Evolutionary conservation across 2,113 vertebrate genomes (phyloP).

Genomic region (Pygoscelis antarcticus): DNA sequence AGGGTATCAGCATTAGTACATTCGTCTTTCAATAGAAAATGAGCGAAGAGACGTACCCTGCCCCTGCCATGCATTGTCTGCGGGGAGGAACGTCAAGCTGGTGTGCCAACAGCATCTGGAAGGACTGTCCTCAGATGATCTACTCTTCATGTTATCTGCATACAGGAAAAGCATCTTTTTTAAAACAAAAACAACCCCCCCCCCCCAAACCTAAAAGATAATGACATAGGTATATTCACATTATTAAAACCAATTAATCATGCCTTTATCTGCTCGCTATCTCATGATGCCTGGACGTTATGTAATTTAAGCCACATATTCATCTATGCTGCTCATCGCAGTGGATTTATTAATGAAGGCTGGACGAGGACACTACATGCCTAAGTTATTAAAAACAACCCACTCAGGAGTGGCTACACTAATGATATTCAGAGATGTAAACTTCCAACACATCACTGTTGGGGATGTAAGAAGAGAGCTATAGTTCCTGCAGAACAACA

Average conservation of each 20-base stretch:
- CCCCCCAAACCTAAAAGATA: neutral
- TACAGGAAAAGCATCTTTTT: neutral
- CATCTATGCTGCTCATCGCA: neutral
- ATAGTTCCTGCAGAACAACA: neutral
- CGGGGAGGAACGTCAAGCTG: neutral
- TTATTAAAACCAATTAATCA: conserved; percentile 27
- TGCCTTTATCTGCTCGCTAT: neutral
- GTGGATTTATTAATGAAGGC: conserved; percentile 2
- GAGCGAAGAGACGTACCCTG: neutral
- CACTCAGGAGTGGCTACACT: neutral
- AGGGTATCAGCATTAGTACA: neutral
- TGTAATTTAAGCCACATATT: conserved; percentile 22
- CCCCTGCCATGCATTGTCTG: conserved; percentile 29
- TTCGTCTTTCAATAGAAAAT: neutral
- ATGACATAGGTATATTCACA: neutral
- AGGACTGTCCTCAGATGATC: conserved; percentile 49
- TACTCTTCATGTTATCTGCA: conserved; percentile 33
- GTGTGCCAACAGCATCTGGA: conserved; percentile 12
- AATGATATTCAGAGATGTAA: neutral
- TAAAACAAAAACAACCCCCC: neutral
- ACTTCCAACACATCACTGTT: neutral
- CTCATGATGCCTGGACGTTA: neutral
- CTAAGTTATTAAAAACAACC: neutral
- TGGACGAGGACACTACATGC: neutral
- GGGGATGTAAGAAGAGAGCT: neutral